Evolutionary conservation across 2,797 vertebrate genomes (phyloP).

Genomic region (Harpagifer antarcticus): DNA sequence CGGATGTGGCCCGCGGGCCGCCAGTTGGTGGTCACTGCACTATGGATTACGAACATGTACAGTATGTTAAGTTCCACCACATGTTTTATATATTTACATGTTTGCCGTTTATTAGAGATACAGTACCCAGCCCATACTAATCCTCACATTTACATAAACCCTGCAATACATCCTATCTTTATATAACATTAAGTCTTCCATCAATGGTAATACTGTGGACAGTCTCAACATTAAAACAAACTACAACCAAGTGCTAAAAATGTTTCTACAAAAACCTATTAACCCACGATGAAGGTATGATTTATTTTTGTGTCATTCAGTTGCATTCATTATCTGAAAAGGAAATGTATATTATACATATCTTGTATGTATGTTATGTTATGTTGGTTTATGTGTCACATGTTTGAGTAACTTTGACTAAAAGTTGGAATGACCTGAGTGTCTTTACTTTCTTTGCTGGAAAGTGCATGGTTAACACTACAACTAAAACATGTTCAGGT

Average conservation of each 20-base stretch:
- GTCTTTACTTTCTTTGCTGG: not conserved
- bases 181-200: not conserved
- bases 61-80: not conserved
- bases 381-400: not conserved
- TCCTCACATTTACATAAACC: not conserved
- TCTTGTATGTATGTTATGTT: not conserved
- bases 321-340: not conserved
- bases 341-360: fast-evolving
- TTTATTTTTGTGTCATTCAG: no score
- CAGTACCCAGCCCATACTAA: not conserved
- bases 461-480: not conserved
- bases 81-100: not conserved
- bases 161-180: not conserved
- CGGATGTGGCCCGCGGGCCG: no score
- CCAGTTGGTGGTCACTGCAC: no score
- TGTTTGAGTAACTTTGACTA: no score
- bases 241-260: not conserved
- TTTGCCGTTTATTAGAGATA: not conserved
- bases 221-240: not conserved
- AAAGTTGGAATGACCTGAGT: not conserved
- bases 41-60: not conserved
- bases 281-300: not conserved
- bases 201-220: not conserved
- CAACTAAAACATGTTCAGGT: not conserved
- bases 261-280: not conserved